Conservation (phyloP, 2,113 vertebrate species). For the Tragulus kanchil region DNA sequence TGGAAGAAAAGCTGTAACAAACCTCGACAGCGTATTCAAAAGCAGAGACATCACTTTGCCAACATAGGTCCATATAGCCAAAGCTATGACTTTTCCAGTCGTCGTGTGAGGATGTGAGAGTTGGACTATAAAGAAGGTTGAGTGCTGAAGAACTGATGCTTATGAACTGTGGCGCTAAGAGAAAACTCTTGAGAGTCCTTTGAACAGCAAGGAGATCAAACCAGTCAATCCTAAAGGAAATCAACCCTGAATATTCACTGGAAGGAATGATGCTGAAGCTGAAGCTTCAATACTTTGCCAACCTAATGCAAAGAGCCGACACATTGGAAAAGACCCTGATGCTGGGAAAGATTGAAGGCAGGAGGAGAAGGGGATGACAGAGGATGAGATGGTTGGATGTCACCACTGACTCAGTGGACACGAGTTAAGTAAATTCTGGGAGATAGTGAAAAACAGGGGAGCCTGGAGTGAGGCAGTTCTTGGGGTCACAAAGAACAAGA, state of each 20-base stretch:
- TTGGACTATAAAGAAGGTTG: not conserved
- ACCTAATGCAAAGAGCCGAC: not conserved
- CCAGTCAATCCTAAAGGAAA: not conserved
- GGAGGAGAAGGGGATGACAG: not conserved
- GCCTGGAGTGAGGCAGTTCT: not conserved
- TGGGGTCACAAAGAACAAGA: not conserved
- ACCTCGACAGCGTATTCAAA: not conserved
- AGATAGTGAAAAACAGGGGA: not conserved
- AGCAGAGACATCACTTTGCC: not conserved
- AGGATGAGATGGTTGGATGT: not conserved
- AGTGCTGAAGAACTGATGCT: not conserved
- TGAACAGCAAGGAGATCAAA: not conserved
- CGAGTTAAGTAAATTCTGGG: not conserved
- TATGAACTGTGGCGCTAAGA: not conserved
- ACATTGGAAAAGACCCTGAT: not conserved
- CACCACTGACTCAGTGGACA: not conserved
- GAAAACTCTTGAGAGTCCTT: not conserved
- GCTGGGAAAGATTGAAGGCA: not conserved
- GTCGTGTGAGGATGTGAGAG: not conserved
- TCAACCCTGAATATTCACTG: not conserved
- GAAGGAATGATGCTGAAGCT: not conserved
- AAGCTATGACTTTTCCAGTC: not conserved
- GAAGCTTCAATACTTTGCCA: not conserved
- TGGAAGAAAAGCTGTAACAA: not conserved
- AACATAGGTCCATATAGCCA: not conserved